Evolutionary conservation across 2,113 vertebrate genomes (phyloP), one percentile per base, ranked within the genome.

Genomic region (Atractosteus spatula): DNA sequence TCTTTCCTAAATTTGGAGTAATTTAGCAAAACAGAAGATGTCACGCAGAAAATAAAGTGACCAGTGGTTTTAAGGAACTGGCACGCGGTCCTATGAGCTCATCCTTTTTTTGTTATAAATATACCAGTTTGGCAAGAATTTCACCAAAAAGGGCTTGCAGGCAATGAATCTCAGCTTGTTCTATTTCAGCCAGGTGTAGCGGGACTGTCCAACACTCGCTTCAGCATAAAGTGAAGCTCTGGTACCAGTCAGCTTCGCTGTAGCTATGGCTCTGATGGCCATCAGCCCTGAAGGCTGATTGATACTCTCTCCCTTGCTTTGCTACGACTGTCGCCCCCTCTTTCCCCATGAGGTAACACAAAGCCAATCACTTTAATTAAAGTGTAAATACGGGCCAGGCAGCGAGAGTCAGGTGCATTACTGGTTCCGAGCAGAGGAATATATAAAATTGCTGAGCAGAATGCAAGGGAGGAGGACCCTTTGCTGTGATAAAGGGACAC

Each of bases 311-410:
- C 57, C 57, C 5, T 16, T 16, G 13, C 57, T n/a, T 8, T 14
- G 57, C 57, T 13, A 7, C 47, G 14, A 2, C 57, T 59, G 57
- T 59, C 57, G 14, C 57, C 12, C 57, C 3, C 29, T n/a, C 11
- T 13, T 16, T 13, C 57, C n/a, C 57, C 57, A 59, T 51, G 57
- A 59, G 57, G 13, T 16, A 59, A 59, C 57, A 59, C 12, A 59
- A 16, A 13, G n/a, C 5, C 57, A 59, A 59, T 59, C 57, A 59
- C 13, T 59, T 59, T 59, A 59, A 59, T 59, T 59, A 59, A 59
- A 59, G 57, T 59, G 57, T 59, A 59, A 59, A 59, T 59, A 59
- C 14, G n/a, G 57, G 57, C 5, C 57, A 59, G 57, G 57, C 57
- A 16, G 57, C 13, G 57, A 59, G 14, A 59, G 57, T 59, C 57